Evolutionary conservation across 1,140 invertebrate species (phyloP), one percentile per base, ranked within the genome.

Genomic region (Polypedilum vanderplanki): DNA sequence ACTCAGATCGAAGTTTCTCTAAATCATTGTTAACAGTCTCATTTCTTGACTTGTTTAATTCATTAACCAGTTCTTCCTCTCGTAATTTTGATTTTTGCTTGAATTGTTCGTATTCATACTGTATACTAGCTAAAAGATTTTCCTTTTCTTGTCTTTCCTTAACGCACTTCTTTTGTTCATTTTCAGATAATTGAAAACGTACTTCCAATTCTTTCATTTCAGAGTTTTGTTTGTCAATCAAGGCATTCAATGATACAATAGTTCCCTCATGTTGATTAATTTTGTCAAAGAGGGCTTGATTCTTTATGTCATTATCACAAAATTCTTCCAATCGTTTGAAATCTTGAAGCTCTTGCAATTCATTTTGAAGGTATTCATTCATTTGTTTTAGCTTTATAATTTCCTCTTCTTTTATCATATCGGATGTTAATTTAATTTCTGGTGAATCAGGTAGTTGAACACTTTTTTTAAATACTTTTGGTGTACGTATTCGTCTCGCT

Each of bases 171-270:
- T 73, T 41, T 75, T 70, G 74, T 40, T 75, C 20, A 57, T 74
- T 40, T 33, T 74, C 41, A 75, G 75, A 73, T 17, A 75, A 41
- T 24, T 76, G 24, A 76, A 76, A 75, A 7, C 76, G 40, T 10
- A 70, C 41, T 46, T 74, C 10, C 2, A n/a, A 1, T 8, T 83
- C 83, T 18, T 84, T 76, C 77, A 84, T 81, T 22, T 83, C 77
- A 41, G 84, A 79, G 40, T 84, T 82, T 77, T 82, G 80, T 0
- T 81, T 78, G 73, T 82, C 80, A 74, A 80, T 83, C 4, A 9
- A 5, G 15, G 5, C 22, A 40, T 33, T 33, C 33, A 15, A 33
- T 73, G 20, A 20, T 18, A 15, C 10, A 12, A 73, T 73, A 15
- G 10, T 22, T 33, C 5, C 24, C 1, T 33, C 5, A 1, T 33